A percentile compares a stretch with the other conserved stretches of the same genome.
phyloP scores from a whole-genome alignment of 2,888 invertebrate species.

The Cheilosia urbana region DNA sequence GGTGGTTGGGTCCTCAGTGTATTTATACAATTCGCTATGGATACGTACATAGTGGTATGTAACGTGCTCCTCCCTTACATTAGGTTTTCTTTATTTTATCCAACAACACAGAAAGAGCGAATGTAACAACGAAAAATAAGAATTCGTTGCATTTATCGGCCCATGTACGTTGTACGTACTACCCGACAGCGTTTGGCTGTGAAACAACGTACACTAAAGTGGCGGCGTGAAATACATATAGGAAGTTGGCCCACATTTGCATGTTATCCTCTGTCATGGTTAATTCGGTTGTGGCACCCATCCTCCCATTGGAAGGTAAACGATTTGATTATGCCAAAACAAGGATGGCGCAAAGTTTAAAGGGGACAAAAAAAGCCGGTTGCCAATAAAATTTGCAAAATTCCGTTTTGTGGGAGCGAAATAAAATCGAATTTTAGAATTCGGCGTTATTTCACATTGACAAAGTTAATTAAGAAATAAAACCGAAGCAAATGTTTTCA shows the following conservation, averaged over 20 bases:
- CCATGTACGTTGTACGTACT: not conserved
- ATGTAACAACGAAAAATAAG: not conserved
- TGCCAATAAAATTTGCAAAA: not conserved
- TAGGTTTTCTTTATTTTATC: not conserved
- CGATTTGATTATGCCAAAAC: not conserved
- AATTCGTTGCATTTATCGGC: not conserved
- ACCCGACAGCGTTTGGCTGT: not conserved
- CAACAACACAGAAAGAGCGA: not conserved
- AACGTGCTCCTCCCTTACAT: not conserved
- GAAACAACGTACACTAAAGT: not conserved
- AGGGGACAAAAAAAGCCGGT: not conserved
- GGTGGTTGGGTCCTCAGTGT: no score
- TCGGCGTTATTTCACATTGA: no score
- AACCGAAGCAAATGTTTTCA: no score
- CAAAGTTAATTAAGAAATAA: no score
- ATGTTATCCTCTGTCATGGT: conserved; percentile 4
- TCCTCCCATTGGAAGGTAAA: not conserved
- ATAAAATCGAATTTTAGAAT: no score
- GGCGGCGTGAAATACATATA: not conserved
- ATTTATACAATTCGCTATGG: no score
- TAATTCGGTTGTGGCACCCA: not conserved
- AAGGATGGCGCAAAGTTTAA: not conserved
- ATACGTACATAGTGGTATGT: not conserved
- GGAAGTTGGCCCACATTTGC: conserved; percentile 1
- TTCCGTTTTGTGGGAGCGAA: no score